Conservation (phyloP, 2,888 invertebrate genomes). For the Euclidia mi region DNA sequence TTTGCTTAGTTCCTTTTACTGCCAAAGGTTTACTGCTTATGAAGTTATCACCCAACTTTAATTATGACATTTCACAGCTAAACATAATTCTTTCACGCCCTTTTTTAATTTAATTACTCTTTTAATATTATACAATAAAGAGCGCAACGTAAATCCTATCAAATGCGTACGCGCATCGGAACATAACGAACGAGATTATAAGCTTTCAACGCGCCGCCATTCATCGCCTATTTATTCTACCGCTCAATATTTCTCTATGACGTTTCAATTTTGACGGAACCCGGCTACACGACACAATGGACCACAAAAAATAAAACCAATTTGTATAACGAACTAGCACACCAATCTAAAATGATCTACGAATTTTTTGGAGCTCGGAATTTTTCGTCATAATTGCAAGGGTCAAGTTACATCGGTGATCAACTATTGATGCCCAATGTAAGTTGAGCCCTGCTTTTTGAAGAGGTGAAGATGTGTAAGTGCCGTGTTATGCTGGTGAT, state of each 20-base stretch:
- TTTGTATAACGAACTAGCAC: constrained; percentile 64
- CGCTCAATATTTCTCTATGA: constrained; percentile 81
- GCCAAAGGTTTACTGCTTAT: too few species aligned
- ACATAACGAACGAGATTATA: constrained; percentile 81
- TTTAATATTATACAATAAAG: constrained; percentile 8
- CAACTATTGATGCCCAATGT: constrained; percentile 34
- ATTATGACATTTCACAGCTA: too few species aligned
- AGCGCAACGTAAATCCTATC: constrained; percentile 20
- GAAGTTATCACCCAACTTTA: too few species aligned
- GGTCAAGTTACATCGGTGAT: constrained; percentile 30
- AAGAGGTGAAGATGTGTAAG: constrained; percentile 12
- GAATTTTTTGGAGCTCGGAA: constrained; percentile 21
- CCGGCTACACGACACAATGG: constrained; percentile 63
- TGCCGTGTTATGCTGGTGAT: constrained; percentile 62
- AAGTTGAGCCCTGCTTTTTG: constrained; percentile 23
- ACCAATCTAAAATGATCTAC: constrained; percentile 57
- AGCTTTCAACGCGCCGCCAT: constrained; percentile 77
- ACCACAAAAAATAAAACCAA: constrained; percentile 56
- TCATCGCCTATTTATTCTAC: constrained; percentile 68
- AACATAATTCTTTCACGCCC: neutral
- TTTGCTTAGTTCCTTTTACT: too few species aligned
- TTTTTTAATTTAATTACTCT: neutral
- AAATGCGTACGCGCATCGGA: constrained; percentile 69
- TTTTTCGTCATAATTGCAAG: constrained; percentile 10
- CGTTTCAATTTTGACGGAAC: constrained; percentile 80